Base-by-base conservation (phyloP, 2,888 invertebrate genomes). In the Hypolimnas misippus region DNA sequence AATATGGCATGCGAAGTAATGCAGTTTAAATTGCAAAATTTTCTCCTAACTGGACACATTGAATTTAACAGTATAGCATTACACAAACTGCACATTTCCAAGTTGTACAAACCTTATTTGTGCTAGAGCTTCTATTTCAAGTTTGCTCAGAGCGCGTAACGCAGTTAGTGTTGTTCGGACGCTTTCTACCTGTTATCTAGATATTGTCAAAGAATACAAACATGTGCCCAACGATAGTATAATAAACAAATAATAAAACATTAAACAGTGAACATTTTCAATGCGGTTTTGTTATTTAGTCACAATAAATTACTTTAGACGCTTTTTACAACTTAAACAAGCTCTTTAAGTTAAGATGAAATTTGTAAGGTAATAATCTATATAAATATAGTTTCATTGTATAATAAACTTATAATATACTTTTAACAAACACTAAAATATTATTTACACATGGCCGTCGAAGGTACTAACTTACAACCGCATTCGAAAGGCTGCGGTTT, bases 181-280 rank as follows among this genome's bases (percentile, higher is more conserved):
- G 82, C 89, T 89, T 89, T 89, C 89, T 87, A 88, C 81, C 84
- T 80, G 81, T 83, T 89, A 88, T 89, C 88, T 83, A 70, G 71
- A 74, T 78, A 89, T 87, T 87, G 75, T 71, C 73, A 54, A 3
- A 35, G 21, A 0, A 4, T 38, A 33, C 44, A 16, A 46, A 31
- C 4, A 12, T 12, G n/a, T 38, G 12, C 12, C 4, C 1, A n/a
- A 4, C 12, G 35, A 38, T 38, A 38, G 5, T 25, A 35, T 21
- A 46, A 12, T 33, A 42, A 5, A 14, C 3, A 19, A 25, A 35
- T 35, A 21, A 35, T 8, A 7, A 33, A 33, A 33, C 33, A 8
- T 7, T 2, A 12, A 10, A 33, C 12, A 10, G 12, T 33, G 33
- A 12, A 33, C 8, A 8, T 33, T 10, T 10, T 7, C n/a, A n/a